phyloP scores from a whole-genome alignment of 37 sponge, comb jelly and placozoan species.

The Spongia lamella region DNA sequence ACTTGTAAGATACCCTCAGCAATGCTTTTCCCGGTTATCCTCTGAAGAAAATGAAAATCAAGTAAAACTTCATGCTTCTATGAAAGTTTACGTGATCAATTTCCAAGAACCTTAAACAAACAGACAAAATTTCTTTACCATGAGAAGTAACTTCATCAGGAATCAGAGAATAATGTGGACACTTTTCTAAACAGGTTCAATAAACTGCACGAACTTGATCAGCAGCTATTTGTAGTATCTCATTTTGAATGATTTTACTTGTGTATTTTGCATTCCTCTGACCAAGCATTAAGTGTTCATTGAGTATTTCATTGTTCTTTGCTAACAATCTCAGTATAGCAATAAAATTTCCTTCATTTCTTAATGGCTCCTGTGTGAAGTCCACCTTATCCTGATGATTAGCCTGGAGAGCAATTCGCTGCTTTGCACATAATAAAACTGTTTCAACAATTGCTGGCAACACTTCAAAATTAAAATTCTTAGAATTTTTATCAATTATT shows the following conservation, averaged over 20 bases:
- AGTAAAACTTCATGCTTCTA: constrained; percentile 40
- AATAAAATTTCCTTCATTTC: constrained; percentile 68
- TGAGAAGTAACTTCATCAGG: constrained; percentile 56
- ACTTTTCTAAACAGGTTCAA: constrained; percentile 6
- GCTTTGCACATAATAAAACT: constrained; percentile 63
- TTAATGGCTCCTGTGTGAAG: background rate
- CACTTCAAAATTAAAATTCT: no score
- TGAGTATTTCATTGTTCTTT: constrained; percentile 48
- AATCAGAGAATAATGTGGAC: constrained; percentile 50
- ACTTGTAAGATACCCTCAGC: constrained; percentile 19
- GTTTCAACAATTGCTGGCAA: no score
- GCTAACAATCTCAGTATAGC: constrained; percentile 59
- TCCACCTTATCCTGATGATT: constrained; percentile 51
- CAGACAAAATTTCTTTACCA: constrained; percentile 41
- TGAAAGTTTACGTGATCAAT: constrained; percentile 7
- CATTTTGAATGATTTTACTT: constrained; percentile 71
- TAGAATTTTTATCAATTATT: no score
- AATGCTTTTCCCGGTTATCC: constrained; percentile 35
- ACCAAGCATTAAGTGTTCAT: constrained; percentile 14
- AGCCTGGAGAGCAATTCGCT: constrained; percentile 58
- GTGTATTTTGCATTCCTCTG: constrained; percentile 67
- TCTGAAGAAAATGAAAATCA: constrained; percentile 54
- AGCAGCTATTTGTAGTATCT: constrained; percentile 36
- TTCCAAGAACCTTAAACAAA: constrained; percentile 29
- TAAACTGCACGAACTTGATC: constrained; percentile 10